A percentile compares a stretch with the other conserved stretches of the same genome.
Evolutionary conservation across 2,888 invertebrate species (phyloP).

Genomic region (Microplitis deprimator): DNA sequence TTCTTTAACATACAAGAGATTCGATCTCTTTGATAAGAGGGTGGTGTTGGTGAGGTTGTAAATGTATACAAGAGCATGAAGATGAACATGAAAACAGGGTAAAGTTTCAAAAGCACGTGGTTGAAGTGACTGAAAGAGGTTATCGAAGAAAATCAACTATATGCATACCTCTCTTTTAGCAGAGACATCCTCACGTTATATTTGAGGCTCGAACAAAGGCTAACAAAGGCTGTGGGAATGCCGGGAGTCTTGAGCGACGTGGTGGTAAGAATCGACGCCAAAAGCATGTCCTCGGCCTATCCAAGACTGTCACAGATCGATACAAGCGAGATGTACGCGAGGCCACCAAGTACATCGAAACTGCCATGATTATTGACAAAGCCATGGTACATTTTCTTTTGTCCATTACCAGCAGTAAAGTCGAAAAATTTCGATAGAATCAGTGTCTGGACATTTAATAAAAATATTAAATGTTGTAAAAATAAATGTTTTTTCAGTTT

Average conservation of each 20-base stretch:
- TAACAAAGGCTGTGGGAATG: constrained; percentile 92
- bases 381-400: constrained; percentile 80
- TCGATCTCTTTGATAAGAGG: constrained; percentile 15
- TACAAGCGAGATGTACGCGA: constrained; percentile 86
- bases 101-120: constrained; percentile 29
- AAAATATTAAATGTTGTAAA: neutral
- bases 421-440: neutral
- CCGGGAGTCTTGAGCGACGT: constrained; percentile 82
- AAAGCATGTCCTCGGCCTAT: constrained; percentile 73
- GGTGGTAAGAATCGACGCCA: constrained; percentile 77
- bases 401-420: neutral
- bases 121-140: constrained; percentile 28
- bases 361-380: constrained; percentile 95
- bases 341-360: constrained; percentile 95
- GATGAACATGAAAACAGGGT: neutral
- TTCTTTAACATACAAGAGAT: neutral
- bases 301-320: constrained; percentile 67
- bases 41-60: neutral
- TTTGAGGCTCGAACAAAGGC: constrained; percentile 94
- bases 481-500: constrained; percentile 74
- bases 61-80: neutral
- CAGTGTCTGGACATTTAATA: no score
- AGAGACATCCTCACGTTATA: constrained; percentile 98
- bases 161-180: constrained; percentile 80
- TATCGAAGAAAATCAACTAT: constrained; percentile 53